Base-by-base conservation (phyloP, 2,888 invertebrate species). In the Pardosa pseudoannulata region DNA sequence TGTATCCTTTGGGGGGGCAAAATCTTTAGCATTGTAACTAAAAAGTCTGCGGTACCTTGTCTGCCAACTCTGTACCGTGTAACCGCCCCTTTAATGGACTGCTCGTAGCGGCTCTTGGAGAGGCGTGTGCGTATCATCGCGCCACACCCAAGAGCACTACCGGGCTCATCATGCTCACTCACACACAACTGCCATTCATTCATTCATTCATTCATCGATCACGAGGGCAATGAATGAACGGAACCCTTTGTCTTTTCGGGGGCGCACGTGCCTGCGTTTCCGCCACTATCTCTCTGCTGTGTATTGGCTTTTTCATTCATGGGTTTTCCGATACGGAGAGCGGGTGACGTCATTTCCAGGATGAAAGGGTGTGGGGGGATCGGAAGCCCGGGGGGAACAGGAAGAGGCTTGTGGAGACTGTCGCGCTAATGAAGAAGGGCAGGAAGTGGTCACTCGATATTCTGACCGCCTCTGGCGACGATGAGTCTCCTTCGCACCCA, bases 401-500 rank as follows among this genome's bases (percentile, higher is more conserved):
- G n/a, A 65, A 65, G 29, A 0, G 23, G 64, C 13, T 28, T 31
- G 16, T 11, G 41, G 41, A 46, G 41, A 46, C 41, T 16, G 41
- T 13, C 41, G 16, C 41, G 16, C 9, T 16, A 16, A 16, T 73
- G 73, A 73, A 81, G 73, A 68, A 73, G 68, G 70, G 75, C 82
- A 75, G 82, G 82, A 82, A 74, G 71, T 82, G 82, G 82, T 82
- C 82, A 82, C 82, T 75, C 68, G 74, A 75, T 70, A 82, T 56
- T 75, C 41, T 82, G 82, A 82, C 82, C 82, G 75, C 62, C 41
- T n/a, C 32, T 70, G 81, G 75, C 75, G 71, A 28, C 64, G 16
- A 27, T n/a, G n/a, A 32, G 32, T 16, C 29, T 29, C 29, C 64
- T n/a, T n/a, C n/a, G n/a, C n/a, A n/a, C n/a, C n/a, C n/a, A n/a